These are phyloP conservation scores for Lophius piscatorius DNA, from an alignment of 2,113 vertebrate genomes.

Conservation along the genomic window DNA sequence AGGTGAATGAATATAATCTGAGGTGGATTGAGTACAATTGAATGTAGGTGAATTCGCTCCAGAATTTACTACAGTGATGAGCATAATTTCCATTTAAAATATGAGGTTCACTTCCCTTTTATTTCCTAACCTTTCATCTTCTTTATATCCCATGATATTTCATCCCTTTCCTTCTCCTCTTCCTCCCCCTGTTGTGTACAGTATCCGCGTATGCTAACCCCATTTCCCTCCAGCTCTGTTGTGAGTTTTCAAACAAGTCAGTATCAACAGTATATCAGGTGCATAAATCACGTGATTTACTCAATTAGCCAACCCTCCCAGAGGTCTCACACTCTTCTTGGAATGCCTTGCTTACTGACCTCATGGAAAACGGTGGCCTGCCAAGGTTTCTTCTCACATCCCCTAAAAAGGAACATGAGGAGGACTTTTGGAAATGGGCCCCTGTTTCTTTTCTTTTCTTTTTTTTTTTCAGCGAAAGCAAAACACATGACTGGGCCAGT, in stretches of 20 bases:
- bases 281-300: conserved; percentile 74
- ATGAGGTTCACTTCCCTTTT: conserved; percentile 1
- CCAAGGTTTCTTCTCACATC: conserved; percentile 75
- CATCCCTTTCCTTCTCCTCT: conserved; percentile 3
- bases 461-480: conserved; percentile 35
- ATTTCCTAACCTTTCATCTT: conserved; percentile 17
- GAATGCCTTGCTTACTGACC: conserved; percentile 73
- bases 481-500: conserved; percentile 31
- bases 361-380: conserved; percentile 77
- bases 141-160: conserved; percentile 19
- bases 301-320: conserved; percentile 64
- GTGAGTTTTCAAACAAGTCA: conserved; percentile 41
- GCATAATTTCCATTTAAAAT: conserved; percentile 1
- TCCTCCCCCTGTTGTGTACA: conserved; percentile 20
- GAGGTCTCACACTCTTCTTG: conserved; percentile 68
- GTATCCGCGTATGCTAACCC: conserved; percentile 10
- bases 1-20: too few relatives aligned
- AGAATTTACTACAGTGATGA: too few relatives aligned
- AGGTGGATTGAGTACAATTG: too few relatives aligned
- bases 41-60: too few relatives aligned
- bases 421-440: conserved; percentile 61
- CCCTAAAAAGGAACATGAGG: conserved; percentile 78
- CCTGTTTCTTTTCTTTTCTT: conserved; percentile 45
- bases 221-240: conserved; percentile 47
- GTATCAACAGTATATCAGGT: conserved; percentile 64